These are phyloP conservation scores for Icerya purchasi DNA, from an alignment of 2,888 invertebrate genomes.

Conservation along the genomic window DNA sequence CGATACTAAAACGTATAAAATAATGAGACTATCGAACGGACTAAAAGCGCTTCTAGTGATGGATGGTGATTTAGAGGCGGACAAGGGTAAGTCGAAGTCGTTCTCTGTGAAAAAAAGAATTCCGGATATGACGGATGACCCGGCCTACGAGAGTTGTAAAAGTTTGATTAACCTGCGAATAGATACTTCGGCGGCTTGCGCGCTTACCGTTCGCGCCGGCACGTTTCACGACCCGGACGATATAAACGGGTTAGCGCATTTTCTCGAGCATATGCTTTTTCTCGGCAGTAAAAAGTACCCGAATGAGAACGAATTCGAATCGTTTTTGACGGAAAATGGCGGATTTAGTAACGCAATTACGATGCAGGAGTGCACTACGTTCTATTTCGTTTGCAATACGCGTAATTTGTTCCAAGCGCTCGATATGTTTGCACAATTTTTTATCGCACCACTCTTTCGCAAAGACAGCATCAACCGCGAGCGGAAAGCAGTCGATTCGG, in stretches of 20 bases:
- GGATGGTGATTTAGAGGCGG: conserved; percentile 13
- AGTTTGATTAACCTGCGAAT: conserved; percentile 6
- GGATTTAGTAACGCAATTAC: conserved; percentile 74
- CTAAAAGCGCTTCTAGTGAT: conserved; percentile 19
- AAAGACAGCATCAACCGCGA: conserved; percentile 68
- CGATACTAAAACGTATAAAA: conserved; percentile 48
- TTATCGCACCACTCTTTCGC: conserved; percentile 65
- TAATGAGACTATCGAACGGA: conserved; percentile 19
- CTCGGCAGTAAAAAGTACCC: conserved; percentile 84
- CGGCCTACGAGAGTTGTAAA: conserved; percentile 10
- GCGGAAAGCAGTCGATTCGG: conserved; percentile 73
- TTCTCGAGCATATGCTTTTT: conserved; percentile 80
- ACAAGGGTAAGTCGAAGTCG: conserved; percentile 1
- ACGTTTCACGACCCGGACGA: conserved; percentile 53
- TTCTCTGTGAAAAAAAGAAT: too few relatives aligned
- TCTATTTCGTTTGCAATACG: conserved; percentile 66
- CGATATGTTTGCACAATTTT: conserved; percentile 74
- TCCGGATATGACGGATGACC: too few relatives aligned
- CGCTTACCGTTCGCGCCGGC: conserved; percentile 49
- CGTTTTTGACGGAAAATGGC: conserved; percentile 59
- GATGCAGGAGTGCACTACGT: conserved; percentile 59
- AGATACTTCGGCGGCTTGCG: conserved; percentile 10
- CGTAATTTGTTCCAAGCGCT: conserved; percentile 50
- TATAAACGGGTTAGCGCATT: conserved; percentile 63
- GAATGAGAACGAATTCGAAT: conserved; percentile 63